Percentiles rank a stretch among this genome's conserved stretches.
Evolutionary conservation across 2,797 vertebrate genomes (phyloP).

Genomic region (Mycteria americana): DNA sequence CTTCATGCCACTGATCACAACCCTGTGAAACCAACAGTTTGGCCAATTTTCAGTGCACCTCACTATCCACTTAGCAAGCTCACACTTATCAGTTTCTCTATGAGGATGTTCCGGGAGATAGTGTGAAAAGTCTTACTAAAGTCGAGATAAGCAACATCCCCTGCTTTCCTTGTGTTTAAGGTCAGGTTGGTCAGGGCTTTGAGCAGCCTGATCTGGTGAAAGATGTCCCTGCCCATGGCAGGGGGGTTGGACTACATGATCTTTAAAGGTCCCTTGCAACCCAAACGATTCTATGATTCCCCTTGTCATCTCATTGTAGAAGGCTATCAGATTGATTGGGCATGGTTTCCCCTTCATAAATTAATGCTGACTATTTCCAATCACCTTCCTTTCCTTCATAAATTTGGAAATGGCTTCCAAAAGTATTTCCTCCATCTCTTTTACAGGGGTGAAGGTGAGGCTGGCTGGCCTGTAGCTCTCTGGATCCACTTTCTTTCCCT

Average conservation of each 20-base stretch:
- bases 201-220: neutral
- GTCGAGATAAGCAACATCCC: neutral
- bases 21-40: neutral
- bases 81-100: neutral
- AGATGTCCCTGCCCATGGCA: neutral
- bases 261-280: neutral
- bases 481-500: neutral
- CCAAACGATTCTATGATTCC: neutral
- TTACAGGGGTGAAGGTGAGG: neutral
- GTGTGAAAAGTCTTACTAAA: neutral
- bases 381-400: neutral
- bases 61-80: neutral
- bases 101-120: neutral
- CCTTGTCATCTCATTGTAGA: neutral
- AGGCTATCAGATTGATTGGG: neutral
- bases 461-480: neutral
- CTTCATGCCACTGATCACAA: neutral
- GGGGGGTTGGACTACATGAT: too few species aligned
- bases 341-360: neutral
- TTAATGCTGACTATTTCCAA: neutral
- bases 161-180: neutral
- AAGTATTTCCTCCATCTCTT: neutral
- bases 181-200: neutral
- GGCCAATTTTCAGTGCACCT: neutral
- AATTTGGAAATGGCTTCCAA: neutral